Conservation (phyloP, 2,113 vertebrate genomes). For the Rutilus rutilus region DNA sequence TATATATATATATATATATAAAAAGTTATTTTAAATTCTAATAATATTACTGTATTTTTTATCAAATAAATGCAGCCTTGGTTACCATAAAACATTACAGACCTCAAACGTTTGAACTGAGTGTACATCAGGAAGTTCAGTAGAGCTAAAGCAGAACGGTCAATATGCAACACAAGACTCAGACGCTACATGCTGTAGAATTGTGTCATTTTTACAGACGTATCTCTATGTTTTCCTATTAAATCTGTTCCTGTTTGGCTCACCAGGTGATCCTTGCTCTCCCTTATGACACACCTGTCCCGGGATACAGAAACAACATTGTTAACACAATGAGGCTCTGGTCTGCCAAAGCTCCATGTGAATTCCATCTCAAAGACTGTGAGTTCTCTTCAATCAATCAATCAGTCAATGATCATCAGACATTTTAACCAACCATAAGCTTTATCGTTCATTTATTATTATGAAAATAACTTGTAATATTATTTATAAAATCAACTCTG, state of each 20-base stretch:
- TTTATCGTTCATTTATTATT: not conserved
- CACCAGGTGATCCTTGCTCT: conserved; percentile 85
- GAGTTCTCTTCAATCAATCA: conserved; percentile 60
- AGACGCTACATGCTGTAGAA: too few species aligned
- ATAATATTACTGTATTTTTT: not conserved
- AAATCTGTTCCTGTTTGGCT: conserved; percentile 7
- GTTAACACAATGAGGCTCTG: conserved; percentile 95
- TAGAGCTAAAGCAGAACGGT: not conserved
- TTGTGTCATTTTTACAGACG: not conserved
- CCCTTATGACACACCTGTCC: conserved; percentile 90
- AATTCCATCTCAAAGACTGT: conserved; percentile 95
- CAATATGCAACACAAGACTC: not conserved
- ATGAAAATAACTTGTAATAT: not conserved
- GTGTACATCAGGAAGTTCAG: not conserved
- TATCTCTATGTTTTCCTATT: not conserved
- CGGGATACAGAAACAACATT: conserved; percentile 89
- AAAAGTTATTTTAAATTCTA: not conserved
- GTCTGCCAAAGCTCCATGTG: conserved; percentile 91
- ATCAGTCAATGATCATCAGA: not conserved
- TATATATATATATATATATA: not conserved
- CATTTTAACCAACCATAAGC: not conserved
- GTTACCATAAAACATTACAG: not conserved
- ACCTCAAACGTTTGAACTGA: not conserved
- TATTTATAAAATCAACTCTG: not conserved
- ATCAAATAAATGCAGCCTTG: not conserved